These are phyloP conservation scores for Pachyramphus minor DNA, from an alignment of 2,113 vertebrate species.

Conservation along the genomic window DNA sequence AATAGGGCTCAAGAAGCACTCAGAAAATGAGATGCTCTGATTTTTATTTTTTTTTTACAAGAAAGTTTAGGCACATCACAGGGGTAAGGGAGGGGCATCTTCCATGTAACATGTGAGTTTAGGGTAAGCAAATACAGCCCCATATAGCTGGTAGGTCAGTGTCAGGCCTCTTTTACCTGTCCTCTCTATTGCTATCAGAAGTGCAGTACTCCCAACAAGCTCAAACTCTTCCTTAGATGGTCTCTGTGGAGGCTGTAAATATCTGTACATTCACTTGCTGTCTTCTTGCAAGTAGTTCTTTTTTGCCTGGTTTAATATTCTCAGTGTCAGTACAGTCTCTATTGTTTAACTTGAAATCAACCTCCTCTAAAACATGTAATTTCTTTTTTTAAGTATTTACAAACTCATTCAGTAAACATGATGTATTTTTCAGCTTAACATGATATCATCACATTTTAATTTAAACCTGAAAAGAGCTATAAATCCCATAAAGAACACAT, in stretches of 20 bases:
- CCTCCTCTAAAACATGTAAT: neutral
- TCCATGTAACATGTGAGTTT: neutral
- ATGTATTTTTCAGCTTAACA: neutral
- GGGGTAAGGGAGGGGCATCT: neutral
- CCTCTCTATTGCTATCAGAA: neutral
- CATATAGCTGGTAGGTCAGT: neutral
- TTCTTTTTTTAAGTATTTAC: neutral
- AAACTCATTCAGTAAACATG: neutral
- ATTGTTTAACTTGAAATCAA: neutral
- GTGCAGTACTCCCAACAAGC: neutral
- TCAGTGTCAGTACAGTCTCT: neutral
- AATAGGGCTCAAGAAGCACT: neutral
- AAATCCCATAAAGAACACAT: neutral
- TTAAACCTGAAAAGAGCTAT: neutral
- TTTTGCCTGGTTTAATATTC: neutral
- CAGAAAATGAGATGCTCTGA: neutral
- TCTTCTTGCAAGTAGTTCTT: neutral
- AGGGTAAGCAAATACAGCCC: neutral
- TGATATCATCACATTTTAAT: neutral
- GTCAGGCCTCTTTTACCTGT: neutral
- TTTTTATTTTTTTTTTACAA: neutral
- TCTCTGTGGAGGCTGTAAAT: neutral
- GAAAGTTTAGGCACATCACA: neutral
- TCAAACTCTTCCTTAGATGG: neutral
- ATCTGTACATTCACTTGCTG: neutral